phyloP scores from a whole-genome alignment of 1,140 invertebrate species.

The Habropoda laboriosa region DNA sequence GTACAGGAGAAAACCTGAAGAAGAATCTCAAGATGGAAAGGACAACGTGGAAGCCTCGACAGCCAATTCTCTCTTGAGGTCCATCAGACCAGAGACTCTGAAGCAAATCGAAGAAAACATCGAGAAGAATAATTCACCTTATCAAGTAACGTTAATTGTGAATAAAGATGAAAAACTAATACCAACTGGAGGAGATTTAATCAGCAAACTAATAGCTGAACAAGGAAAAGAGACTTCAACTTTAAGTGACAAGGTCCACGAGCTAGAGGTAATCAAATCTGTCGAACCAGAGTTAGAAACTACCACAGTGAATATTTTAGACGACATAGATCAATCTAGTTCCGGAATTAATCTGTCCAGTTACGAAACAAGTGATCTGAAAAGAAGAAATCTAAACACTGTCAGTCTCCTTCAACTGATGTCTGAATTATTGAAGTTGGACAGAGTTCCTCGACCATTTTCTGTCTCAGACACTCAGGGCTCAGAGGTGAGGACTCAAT shows the following conservation, averaged over 20 bases:
- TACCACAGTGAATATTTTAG: too few species aligned
- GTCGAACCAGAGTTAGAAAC: conserved; percentile 15
- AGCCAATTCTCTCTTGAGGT: background rate
- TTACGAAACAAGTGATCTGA: background rate
- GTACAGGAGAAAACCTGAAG: background rate
- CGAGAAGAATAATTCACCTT: conserved; percentile 64
- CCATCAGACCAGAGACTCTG: conserved; percentile 19
- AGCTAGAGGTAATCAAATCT: conserved; percentile 65
- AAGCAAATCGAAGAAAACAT: conserved; percentile 58
- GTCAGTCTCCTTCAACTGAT: conserved; percentile 64
- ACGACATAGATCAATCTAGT: background rate
- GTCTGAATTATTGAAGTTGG: conserved; percentile 67
- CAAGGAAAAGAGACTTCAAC: conserved; percentile 28
- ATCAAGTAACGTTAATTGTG: conserved; percentile 62
- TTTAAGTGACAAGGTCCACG: conserved; percentile 5
- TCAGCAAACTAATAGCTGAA: conserved; percentile 60
- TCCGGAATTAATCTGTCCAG: background rate
- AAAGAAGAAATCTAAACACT: background rate
- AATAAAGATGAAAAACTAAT: conserved; percentile 51
- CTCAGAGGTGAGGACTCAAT: background rate
- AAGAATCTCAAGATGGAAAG: background rate
- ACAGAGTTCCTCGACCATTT: conserved; percentile 72
- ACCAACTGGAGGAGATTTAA: conserved; percentile 50
- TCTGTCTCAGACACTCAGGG: background rate
- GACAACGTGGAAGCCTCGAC: background rate